Conservation (phyloP, 2,797 vertebrate species). For the Masticophis lateralis region DNA sequence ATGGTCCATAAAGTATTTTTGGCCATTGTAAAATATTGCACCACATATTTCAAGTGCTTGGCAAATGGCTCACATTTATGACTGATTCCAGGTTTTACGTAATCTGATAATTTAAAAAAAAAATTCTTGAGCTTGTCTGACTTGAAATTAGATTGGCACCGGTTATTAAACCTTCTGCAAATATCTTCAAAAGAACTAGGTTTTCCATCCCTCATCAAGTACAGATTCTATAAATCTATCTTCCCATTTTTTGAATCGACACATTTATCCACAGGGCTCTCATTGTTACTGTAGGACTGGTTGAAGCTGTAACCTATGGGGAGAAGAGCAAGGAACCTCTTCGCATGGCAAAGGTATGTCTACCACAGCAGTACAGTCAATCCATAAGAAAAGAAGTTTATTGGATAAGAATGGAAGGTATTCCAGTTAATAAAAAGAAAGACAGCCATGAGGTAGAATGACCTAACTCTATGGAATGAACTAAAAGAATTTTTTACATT, state of each 20-base stretch:
- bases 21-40: not conserved
- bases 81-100: not conserved
- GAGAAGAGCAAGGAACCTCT: not conserved
- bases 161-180: not conserved
- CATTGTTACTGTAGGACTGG: not conserved
- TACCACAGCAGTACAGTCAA: not conserved
- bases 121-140: not conserved
- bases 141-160: not conserved
- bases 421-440: not conserved
- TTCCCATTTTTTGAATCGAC: not conserved
- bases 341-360: not conserved
- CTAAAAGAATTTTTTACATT: not conserved
- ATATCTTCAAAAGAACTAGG: not conserved
- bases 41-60: not conserved
- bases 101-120: not conserved
- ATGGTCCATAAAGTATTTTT: not conserved
- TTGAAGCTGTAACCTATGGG: not conserved
- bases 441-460: not conserved
- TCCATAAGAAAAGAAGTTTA: not conserved
- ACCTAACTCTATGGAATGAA: not conserved
- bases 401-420: not conserved
- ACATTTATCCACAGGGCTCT: not conserved
- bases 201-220: not conserved
- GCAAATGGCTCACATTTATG: not conserved
- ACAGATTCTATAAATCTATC: not conserved